These are phyloP conservation scores for Ceriagrion tenellum DNA, from an alignment of 2,888 invertebrate species.

Conservation along the genomic window DNA sequence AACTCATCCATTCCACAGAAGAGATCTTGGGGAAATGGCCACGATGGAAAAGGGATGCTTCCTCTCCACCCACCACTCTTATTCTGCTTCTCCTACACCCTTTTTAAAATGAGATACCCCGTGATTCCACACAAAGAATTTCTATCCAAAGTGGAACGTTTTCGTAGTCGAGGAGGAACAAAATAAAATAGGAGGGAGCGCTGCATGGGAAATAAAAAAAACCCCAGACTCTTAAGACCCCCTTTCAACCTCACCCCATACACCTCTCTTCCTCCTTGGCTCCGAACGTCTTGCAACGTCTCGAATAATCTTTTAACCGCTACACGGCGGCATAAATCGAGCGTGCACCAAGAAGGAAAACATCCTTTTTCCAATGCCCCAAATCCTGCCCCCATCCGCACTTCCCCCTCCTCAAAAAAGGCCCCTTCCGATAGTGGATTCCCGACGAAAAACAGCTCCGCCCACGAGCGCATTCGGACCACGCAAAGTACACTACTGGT, in stretches of 20 bases:
- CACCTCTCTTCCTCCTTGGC: neutral
- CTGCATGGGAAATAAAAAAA: neutral
- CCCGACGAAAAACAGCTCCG: slow-evolving; percentile 25
- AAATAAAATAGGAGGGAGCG: neutral
- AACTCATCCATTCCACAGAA: neutral
- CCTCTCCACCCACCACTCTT: neutral
- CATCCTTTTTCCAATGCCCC: neutral
- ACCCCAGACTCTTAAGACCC: neutral
- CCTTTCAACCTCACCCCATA: neutral
- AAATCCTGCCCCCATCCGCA: too few species aligned
- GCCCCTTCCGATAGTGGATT: neutral
- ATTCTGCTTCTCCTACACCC: neutral
- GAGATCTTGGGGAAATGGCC: neutral
- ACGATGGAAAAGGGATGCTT: neutral
- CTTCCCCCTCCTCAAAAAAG: neutral
- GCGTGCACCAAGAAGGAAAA: slow-evolving; percentile 49
- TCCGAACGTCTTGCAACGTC: neutral
- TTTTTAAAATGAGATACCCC: neutral
- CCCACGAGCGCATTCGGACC: neutral
- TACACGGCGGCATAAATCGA: slow-evolving; percentile 42
- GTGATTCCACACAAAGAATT: slow-evolving; percentile 9
- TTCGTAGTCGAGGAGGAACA: neutral
- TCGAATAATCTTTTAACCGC: slow-evolving; percentile 36
- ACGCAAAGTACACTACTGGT: neutral
- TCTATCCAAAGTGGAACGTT: slow-evolving; percentile 5